Conservation (phyloP, 2,888 invertebrate genomes). For the Lasioglossum vierecki region DNA sequence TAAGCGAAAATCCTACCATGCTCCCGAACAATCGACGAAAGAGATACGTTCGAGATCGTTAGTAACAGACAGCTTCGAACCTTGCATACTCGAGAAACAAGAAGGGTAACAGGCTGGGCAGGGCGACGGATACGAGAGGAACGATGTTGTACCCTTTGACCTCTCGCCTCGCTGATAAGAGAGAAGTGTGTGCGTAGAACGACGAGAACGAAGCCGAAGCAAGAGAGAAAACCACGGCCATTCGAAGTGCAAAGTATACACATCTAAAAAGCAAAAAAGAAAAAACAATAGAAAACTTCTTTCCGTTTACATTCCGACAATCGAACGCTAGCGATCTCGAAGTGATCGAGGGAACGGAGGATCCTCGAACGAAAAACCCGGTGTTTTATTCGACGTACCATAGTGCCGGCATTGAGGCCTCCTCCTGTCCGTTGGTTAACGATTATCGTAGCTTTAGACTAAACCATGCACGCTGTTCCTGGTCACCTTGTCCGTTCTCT, state of each 20-base stretch:
- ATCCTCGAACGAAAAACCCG: background rate
- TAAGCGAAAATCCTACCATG: slow-evolving; percentile 19
- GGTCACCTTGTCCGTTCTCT: slow-evolving; percentile 24
- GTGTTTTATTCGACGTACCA: background rate
- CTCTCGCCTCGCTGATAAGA: slow-evolving; percentile 14
- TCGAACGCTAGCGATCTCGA: slow-evolving; percentile 33
- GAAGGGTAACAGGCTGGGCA: slow-evolving; percentile 2
- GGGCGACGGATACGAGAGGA: background rate
- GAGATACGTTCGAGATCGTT: slow-evolving; percentile 54
- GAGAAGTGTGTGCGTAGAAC: background rate
- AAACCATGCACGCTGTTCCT: slow-evolving; percentile 31
- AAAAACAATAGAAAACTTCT: background rate
- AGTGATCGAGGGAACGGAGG: slow-evolving; percentile 7
- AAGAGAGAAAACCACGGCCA: background rate
- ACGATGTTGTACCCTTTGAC: background rate
- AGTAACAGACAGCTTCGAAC: slow-evolving; percentile 48
- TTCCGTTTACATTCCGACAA: background rate
- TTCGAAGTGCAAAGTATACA: background rate
- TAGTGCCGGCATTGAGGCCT: slow-evolving; percentile 17
- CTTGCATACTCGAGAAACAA: slow-evolving; percentile 31
- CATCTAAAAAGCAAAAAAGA: background rate
- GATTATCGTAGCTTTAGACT: slow-evolving; percentile 46
- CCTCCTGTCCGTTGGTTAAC: slow-evolving; percentile 41
- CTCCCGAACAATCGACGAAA: slow-evolving; percentile 44
- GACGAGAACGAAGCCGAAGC: background rate